Percentiles rank a stretch among this genome's conserved stretches.
Evolutionary conservation across 2,797 vertebrate genomes (phyloP).

Genomic region (Syngnathus acus): DNA sequence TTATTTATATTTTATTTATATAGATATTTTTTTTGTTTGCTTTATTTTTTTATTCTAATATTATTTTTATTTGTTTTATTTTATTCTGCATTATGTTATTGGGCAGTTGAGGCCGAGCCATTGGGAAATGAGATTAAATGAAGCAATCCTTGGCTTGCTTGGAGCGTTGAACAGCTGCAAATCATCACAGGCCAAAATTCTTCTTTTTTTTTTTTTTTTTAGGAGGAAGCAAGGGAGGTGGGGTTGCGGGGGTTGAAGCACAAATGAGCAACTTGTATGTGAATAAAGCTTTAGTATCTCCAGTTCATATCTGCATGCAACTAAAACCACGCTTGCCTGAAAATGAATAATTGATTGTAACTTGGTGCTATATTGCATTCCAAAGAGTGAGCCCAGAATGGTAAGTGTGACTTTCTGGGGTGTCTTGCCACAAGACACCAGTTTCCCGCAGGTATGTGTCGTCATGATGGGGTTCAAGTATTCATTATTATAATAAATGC

Average conservation of each 20-base stretch:
- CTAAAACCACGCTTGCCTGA: not conserved
- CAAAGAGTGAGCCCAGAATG: slow-evolving; percentile 16
- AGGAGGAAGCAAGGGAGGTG: no score
- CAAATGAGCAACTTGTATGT: not conserved
- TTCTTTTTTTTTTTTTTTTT: not conserved
- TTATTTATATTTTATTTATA: not conserved
- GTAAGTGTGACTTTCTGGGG: slow-evolving; percentile 31
- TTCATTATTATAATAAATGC: not conserved
- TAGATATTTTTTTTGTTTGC: no score
- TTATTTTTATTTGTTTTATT: not conserved
- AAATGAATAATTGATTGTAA: slow-evolving; percentile 9
- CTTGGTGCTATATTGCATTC: slow-evolving; percentile 24
- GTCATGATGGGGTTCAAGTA: not conserved
- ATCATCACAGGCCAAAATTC: not conserved
- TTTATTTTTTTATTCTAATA: no score
- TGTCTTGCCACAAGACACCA: slow-evolving; percentile 27
- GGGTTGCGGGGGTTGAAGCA: not conserved
- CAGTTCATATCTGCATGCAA: not conserved
- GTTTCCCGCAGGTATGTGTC: slow-evolving; percentile 10
- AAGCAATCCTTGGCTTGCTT: not conserved
- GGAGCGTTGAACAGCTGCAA: not conserved
- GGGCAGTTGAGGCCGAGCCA: not conserved
- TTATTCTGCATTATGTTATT: not conserved
- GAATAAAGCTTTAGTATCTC: not conserved
- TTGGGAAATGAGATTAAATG: not conserved